phyloP scores from a whole-genome alignment of 2,797 vertebrate genomes.

The Emys orbicularis region DNA sequence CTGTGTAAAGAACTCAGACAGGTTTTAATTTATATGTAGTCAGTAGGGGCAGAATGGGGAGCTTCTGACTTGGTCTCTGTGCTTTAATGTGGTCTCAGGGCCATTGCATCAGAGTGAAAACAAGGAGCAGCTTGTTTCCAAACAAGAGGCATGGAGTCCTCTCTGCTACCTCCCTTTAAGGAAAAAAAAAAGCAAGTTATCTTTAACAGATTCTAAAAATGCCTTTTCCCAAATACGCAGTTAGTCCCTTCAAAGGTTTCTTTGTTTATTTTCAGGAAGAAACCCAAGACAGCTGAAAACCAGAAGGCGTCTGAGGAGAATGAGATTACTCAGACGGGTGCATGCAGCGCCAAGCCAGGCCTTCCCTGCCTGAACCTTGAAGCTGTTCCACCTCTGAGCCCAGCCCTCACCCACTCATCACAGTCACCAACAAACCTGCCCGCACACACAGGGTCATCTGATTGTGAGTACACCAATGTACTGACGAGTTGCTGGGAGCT shows the following conservation, averaged over 20 bases:
- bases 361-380: slow-evolving; percentile 90
- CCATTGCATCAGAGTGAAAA: slow-evolving; percentile 81
- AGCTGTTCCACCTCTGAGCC: slow-evolving; percentile 83
- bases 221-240: slow-evolving; percentile 85
- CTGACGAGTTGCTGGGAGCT: slow-evolving; percentile 14
- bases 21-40: slow-evolving; percentile 81
- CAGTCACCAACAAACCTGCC: slow-evolving; percentile 86
- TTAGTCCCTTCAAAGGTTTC: slow-evolving; percentile 86
- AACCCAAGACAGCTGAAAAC: slow-evolving; percentile 90
- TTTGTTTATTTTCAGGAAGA: slow-evolving; percentile 90
- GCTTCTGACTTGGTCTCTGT: slow-evolving; percentile 79
- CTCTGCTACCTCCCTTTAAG: slow-evolving; percentile 73
- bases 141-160: slow-evolving; percentile 81
- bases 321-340: slow-evolving; percentile 89
- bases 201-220: slow-evolving; percentile 89
- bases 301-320: slow-evolving; percentile 90
- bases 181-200: slow-evolving; percentile 81
- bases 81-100: slow-evolving; percentile 78
- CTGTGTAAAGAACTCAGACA: slow-evolving; percentile 78
- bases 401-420: slow-evolving; percentile 83
- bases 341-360: slow-evolving; percentile 86
- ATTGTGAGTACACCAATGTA: slow-evolving; percentile 83
- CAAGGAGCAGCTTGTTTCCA: slow-evolving; percentile 84
- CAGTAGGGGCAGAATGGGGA: slow-evolving; percentile 79
- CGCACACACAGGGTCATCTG: slow-evolving; percentile 86